Conservation (phyloP, 2,113 vertebrate species). For the Arenaria interpres region DNA sequence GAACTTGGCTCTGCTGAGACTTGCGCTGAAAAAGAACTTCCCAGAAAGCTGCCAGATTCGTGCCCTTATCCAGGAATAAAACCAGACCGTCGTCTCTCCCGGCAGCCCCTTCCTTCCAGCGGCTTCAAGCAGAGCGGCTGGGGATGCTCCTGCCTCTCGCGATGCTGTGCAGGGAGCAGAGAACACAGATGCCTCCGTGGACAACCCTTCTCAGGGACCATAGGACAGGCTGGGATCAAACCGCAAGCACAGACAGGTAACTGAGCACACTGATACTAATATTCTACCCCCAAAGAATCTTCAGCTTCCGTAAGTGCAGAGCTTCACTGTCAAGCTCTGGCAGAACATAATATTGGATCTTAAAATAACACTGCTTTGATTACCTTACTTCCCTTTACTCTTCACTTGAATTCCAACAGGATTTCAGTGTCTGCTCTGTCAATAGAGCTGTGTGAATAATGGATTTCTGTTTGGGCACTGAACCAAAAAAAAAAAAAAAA, state of each 20-base stretch:
- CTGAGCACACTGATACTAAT: background rate
- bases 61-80: background rate
- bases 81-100: background rate
- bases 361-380: slow-evolving; percentile 62
- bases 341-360: slow-evolving; percentile 47
- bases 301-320: background rate
- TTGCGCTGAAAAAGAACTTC: background rate
- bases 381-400: slow-evolving; percentile 47
- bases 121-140: background rate
- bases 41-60: background rate
- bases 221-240: background rate
- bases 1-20: background rate
- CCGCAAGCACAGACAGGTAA: background rate
- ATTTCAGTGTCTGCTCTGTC: slow-evolving; percentile 53
- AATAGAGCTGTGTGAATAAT: slow-evolving; percentile 46
- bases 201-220: background rate
- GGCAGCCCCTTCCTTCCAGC: background rate
- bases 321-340: slow-evolving; percentile 9
- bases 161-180: accelerated
- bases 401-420: slow-evolving; percentile 52
- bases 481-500: background rate
- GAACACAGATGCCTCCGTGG: background rate
- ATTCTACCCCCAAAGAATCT: background rate
- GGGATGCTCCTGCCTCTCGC: background rate
- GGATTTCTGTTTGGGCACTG: slow-evolving; percentile 41